A percentile compares a stretch with the other conserved stretches of the same genome.
Evolutionary conservation across 2,888 invertebrate species (phyloP).

Genomic region (Amiota mariae): DNA sequence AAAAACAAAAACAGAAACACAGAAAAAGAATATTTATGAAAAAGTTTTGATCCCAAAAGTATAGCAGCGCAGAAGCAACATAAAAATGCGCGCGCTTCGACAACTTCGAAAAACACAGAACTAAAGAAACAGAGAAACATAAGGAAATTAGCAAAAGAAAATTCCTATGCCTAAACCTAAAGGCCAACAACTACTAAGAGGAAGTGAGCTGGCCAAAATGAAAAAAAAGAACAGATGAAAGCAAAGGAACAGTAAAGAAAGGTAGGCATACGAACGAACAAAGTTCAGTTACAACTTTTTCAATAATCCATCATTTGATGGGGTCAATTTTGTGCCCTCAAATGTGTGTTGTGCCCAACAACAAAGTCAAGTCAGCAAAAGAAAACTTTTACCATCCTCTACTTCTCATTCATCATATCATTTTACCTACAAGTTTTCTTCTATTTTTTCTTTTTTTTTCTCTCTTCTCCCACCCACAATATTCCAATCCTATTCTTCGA

Average conservation of each 20-base stretch:
- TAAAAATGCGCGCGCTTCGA: slow-evolving; percentile 10
- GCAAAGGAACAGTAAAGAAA: neutral
- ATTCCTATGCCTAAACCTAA: slow-evolving; percentile 9
- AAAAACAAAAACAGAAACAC: neutral
- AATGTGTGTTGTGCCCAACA: neutral
- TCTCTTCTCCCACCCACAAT: neutral
- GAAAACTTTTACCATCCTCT: slow-evolving; percentile 16
- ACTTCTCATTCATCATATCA: neutral
- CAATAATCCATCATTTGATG: slow-evolving; percentile 36
- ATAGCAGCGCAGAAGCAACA: slow-evolving; percentile 2
- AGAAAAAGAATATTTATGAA: slow-evolving; percentile 26
- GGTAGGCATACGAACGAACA: slow-evolving; percentile 27
- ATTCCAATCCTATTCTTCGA: neutral
- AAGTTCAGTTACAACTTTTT: slow-evolving; percentile 36
- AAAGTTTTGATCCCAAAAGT: slow-evolving; percentile 30
- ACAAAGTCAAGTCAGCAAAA: slow-evolving; percentile 3
- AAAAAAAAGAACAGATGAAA: neutral
- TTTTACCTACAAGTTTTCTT: neutral
- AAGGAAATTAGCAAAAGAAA: slow-evolving; percentile 29
- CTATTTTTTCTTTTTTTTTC: slow-evolving; percentile 9
- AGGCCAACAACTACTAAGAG: neutral
- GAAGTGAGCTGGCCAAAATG: neutral
- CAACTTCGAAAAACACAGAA: neutral
- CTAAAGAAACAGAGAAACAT: neutral
- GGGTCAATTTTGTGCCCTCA: slow-evolving; percentile 28